Base-by-base conservation (phyloP, 2,888 invertebrate species). In the Tricholauxania praeusta region DNA sequence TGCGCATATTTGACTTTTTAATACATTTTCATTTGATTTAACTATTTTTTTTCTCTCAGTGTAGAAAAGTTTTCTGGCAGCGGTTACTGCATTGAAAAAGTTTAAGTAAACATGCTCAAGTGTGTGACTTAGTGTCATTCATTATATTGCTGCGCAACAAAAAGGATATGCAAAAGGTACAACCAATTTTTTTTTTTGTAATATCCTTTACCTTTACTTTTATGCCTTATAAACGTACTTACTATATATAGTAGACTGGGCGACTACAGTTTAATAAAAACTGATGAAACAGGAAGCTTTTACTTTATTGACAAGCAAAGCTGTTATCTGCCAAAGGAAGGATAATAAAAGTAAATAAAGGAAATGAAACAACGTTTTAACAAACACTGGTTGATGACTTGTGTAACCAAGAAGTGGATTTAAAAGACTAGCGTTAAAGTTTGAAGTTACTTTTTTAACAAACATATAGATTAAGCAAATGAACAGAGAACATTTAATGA, bases 71-170 rank as follows among this genome's bases (percentile, higher is more conserved):
- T 2, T 48, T 22, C 17, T n/a, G 10, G n/a, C 52, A 65, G 22
- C 15, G 19, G 32, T 14, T 22, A 7, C 60, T 51, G 52, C 48
- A 63, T 53, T 67, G 65, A 73, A 12, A 53, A 65, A 71, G 59
- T 63, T 62, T 57, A 49, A 52, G 63, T 67, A 73, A 71, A 67
- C 71, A 74, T 67, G 73, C 55, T 63, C 57, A 60, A 32, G 62
- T 62, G 67, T 71, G 67, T 71, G 71, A 63, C 71, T 67, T 67
- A 39, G 60, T 17, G 70, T 53, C 53, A 60, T 73, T 70, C 73
- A 70, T 70, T 65, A 70, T 28, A 55, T 48, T 14, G 51, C 59
- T 68, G 55, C 47, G 14, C 17, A n/a, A 19, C 14, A 19, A 57
- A 14, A 19, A 15, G 60, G 28, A 28, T 32, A 22, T n/a, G 32